A percentile compares a stretch with the other conserved stretches of the same genome.
These are phyloP conservation scores for Heterodera filipjevi DNA, from an alignment of 2,888 invertebrate species.

Conservation along the genomic window DNA sequence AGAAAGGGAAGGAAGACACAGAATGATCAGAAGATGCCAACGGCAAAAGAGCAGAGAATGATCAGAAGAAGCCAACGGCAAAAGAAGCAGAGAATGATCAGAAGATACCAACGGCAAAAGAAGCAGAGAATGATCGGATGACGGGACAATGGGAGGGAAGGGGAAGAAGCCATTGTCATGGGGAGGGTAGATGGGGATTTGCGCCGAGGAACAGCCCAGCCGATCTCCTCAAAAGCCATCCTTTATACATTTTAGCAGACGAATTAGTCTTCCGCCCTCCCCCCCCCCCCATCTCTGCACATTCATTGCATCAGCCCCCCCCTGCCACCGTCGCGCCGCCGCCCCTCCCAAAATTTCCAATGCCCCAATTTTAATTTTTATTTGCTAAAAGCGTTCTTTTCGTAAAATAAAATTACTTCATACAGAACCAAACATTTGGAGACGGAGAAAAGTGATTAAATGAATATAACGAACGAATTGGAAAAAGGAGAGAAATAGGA, in stretches of 20 bases:
- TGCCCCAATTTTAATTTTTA: conserved; percentile 6
- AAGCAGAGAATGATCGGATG: too few relatives aligned
- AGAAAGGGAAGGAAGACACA: neutral
- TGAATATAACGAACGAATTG: neutral
- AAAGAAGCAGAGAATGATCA: neutral
- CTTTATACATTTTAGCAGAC: neutral
- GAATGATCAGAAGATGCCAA: neutral
- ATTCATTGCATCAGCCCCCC: neutral
- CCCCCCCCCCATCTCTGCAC: too few relatives aligned
- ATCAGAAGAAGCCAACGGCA: too few relatives aligned
- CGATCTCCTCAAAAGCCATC: neutral
- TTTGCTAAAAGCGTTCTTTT: neutral
- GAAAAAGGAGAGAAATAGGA: neutral
- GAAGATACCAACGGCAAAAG: neutral
- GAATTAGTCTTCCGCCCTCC: too few relatives aligned
- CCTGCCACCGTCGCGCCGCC: neutral
- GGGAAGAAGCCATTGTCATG: neutral
- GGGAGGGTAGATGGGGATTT: neutral
- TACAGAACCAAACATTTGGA: neutral
- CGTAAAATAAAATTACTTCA: neutral
- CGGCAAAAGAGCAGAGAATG: neutral
- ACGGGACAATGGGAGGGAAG: neutral
- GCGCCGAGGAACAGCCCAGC: neutral
- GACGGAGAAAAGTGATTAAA: neutral
- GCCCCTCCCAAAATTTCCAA: neutral